Percentiles rank a stretch among this genome's conserved stretches.
Conservation (phyloP, 2,797 vertebrate species). For the Falco columbarius region DNA sequence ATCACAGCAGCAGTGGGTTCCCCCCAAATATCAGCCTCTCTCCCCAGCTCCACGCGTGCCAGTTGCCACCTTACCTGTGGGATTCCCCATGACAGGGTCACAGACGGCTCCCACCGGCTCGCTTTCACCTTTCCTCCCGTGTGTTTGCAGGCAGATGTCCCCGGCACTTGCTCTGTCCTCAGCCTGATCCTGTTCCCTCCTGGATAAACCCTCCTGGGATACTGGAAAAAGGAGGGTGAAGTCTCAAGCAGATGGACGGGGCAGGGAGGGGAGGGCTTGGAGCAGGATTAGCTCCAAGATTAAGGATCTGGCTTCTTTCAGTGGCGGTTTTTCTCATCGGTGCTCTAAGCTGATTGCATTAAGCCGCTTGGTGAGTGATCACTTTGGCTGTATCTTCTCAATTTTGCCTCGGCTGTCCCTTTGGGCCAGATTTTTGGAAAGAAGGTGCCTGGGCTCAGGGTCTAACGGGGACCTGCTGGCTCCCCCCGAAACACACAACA, state of each 20-base stretch:
- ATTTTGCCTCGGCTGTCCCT: background rate
- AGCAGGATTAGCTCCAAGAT: background rate
- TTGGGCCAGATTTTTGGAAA: background rate
- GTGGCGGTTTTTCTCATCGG: background rate
- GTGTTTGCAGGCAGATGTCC: background rate
- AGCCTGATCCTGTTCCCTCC: background rate
- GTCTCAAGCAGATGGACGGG: background rate
- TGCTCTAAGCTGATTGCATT: background rate
- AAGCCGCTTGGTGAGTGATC: background rate
- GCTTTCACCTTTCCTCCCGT: background rate
- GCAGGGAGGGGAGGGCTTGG: background rate
- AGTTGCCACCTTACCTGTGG: too few relatives aligned
- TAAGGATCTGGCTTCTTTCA: background rate
- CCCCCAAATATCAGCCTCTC: rapidly evolving
- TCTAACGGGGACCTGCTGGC: background rate
- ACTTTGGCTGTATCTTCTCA: background rate
- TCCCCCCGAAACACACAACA: background rate
- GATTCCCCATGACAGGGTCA: background rate
- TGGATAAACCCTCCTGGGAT: background rate
- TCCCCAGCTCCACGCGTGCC: rapidly evolving
- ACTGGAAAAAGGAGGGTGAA: background rate
- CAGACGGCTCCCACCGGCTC: rapidly evolving
- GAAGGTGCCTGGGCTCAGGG: background rate
- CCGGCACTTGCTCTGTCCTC: rapidly evolving
- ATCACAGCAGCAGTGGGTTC: rapidly evolving